A percentile compares a stretch with the other conserved stretches of the same genome.
Conservation (phyloP, 2,113 vertebrate genomes). For the Brienomyrus longianalis region DNA sequence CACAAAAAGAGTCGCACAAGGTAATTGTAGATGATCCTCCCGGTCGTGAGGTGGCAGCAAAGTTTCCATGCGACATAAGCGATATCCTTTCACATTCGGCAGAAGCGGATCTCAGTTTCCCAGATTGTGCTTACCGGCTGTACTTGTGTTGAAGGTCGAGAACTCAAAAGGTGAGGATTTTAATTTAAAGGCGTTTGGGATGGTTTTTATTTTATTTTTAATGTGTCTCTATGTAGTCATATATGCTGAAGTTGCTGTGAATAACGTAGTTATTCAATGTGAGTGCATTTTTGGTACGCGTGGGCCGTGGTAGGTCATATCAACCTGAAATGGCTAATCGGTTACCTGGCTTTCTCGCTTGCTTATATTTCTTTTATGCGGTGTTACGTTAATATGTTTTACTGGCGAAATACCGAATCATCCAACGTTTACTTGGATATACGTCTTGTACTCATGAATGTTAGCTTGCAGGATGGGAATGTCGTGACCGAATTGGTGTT, state of each 20-base stretch:
- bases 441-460: background rate
- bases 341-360: background rate
- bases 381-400: background rate
- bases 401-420: background rate
- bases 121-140: background rate
- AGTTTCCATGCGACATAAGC: background rate
- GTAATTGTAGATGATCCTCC: background rate
- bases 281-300: background rate
- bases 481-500: background rate
- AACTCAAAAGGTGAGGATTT: conserved; percentile 39
- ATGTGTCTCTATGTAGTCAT: background rate
- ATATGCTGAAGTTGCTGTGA: background rate
- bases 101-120: background rate
- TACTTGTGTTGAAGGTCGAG: conserved; percentile 53
- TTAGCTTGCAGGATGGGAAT: background rate
- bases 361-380: background rate
- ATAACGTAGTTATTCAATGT: background rate
- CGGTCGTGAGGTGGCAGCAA: background rate
- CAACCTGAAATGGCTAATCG: background rate
- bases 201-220: background rate
- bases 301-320: background rate
- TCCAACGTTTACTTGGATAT: background rate
- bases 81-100: background rate
- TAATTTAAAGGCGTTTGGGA: background rate
- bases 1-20: background rate